Percentiles rank a stretch among this genome's conserved stretches.
phyloP scores from a whole-genome alignment of 2,797 vertebrate species.

The Thalassophryne amazonica region DNA sequence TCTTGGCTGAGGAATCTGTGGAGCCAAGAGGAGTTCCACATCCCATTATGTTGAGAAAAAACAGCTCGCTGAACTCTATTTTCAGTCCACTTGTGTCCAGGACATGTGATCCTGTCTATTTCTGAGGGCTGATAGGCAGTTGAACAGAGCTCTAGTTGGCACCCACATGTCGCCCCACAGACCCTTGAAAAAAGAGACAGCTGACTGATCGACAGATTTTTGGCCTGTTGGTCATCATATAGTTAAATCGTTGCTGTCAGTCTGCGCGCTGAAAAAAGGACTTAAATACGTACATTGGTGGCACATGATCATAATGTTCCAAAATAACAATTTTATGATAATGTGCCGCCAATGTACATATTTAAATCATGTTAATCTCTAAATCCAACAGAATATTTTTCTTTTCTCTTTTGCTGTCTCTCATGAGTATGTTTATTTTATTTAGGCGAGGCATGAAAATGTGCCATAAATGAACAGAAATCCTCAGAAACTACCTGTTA shows the following conservation, averaged over 20 bases:
- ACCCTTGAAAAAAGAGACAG: slow-evolving; percentile 68
- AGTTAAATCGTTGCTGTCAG: slow-evolving; percentile 28
- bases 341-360: too few relatives aligned
- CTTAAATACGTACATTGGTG: too few relatives aligned
- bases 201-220: slow-evolving; percentile 33
- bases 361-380: too few relatives aligned
- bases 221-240: slow-evolving; percentile 28
- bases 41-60: slow-evolving; percentile 40
- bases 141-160: slow-evolving; percentile 66
- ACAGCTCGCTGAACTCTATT: slow-evolving; percentile 63
- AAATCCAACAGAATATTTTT: too few relatives aligned
- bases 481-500: too few relatives aligned
- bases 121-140: slow-evolving; percentile 71
- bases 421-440: too few relatives aligned
- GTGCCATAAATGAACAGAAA: too few relatives aligned
- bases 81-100: slow-evolving; percentile 67
- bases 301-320: too few relatives aligned
- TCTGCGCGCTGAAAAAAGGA: slow-evolving; percentile 35
- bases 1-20: neutral
- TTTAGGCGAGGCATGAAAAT: too few relatives aligned
- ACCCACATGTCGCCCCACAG: slow-evolving; percentile 67
- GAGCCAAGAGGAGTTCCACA: slow-evolving; percentile 7
- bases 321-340: too few relatives aligned
- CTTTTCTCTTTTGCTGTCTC: too few relatives aligned
- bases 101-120: slow-evolving; percentile 81